These are phyloP conservation scores for Octomys mimax DNA, from an alignment of 2,797 vertebrate genomes.

Conservation along the genomic window DNA sequence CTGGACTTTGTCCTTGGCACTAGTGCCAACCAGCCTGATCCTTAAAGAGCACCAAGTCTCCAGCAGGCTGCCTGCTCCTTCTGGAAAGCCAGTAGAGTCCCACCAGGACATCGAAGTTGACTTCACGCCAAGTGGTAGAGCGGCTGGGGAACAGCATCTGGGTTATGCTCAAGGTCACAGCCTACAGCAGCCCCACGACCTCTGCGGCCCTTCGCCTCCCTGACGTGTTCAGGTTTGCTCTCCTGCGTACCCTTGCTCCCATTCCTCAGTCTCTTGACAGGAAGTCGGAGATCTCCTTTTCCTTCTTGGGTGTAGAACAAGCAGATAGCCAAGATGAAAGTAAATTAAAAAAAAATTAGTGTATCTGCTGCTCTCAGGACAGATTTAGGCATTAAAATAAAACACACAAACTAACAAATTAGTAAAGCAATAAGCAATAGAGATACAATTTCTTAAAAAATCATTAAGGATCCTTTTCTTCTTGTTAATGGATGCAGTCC, in stretches of 20 bases:
- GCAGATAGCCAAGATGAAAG: conserved; percentile 5
- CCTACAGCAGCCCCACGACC: neutral
- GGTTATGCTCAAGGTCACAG: neutral
- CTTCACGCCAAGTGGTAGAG: neutral
- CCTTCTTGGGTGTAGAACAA: conserved; percentile 21
- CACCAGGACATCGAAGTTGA: neutral
- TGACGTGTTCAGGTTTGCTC: neutral
- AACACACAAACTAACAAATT: neutral
- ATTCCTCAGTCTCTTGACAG: neutral
- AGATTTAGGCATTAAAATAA: conserved; percentile 40
- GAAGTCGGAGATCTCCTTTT: neutral
- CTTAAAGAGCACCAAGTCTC: neutral
- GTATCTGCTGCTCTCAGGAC: neutral
- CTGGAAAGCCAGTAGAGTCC: neutral
- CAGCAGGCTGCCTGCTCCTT: neutral
- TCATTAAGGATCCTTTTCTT: neutral
- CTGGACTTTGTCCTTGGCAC: neutral
- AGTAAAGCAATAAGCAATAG: neutral
- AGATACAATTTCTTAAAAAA: neutral
- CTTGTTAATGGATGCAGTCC: neutral
- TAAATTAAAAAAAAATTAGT: neutral
- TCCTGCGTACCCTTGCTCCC: neutral
- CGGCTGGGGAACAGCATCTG: neutral
- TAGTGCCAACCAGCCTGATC: neutral
- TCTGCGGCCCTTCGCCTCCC: neutral